Percentiles rank a stretch among this genome's conserved stretches.
phyloP scores from a whole-genome alignment of 2,797 vertebrate species.

The Hyperoplus lanceolatus region DNA sequence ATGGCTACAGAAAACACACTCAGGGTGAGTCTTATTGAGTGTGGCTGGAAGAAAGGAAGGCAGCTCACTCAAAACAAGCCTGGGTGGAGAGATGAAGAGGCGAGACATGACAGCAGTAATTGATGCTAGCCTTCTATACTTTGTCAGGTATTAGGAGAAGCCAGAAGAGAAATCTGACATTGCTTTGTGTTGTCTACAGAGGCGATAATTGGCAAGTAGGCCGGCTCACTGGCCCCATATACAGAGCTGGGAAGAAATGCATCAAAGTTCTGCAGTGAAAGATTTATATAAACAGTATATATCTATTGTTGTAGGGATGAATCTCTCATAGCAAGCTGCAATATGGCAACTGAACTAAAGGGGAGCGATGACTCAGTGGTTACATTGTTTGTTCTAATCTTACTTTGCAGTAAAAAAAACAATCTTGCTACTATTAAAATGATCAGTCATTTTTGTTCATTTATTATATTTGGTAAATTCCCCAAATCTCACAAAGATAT shows the following conservation, averaged over 20 bases:
- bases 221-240: conserved; percentile 60
- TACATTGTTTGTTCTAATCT: not conserved
- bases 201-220: conserved; percentile 79
- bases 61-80: conserved; percentile 69
- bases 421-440: not conserved
- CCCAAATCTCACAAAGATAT: conserved; percentile 1
- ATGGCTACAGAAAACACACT: conserved; percentile 45
- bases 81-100: conserved; percentile 71
- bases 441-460: conserved; percentile 9
- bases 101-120: conserved; percentile 78
- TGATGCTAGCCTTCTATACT: conserved; percentile 79
- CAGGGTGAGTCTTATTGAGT: conserved; percentile 59
- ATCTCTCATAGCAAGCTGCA: conserved; percentile 4
- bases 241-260: conserved; percentile 62
- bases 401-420: not conserved
- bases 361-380: not conserved
- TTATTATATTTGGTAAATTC: not conserved
- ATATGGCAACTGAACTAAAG: not conserved
- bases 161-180: conserved; percentile 82
- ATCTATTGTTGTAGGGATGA: not conserved
- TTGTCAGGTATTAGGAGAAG: conserved; percentile 83
- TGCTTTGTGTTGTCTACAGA: conserved; percentile 78
- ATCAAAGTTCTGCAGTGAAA: conserved; percentile 62
- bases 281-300: too few relatives aligned
- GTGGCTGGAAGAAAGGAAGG: conserved; percentile 60